A percentile compares a stretch with the other conserved stretches of the same genome.
phyloP scores from a whole-genome alignment of 2,113 vertebrate genomes.

The Nyctibius bracteatus region DNA sequence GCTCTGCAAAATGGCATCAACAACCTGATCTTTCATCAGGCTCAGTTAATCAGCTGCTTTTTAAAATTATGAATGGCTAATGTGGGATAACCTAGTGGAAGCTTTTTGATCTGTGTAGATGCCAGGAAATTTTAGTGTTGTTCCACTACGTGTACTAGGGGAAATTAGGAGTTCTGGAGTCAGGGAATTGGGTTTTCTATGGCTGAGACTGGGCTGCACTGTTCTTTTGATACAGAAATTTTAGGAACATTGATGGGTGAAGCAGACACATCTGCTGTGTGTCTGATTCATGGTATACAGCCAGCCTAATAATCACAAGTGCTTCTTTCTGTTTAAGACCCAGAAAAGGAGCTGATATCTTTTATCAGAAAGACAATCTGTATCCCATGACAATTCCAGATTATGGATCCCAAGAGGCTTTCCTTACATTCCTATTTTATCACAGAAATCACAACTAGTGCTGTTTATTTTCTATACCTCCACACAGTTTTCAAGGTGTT shows the following conservation, averaged over 20 bases:
- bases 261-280: conserved; percentile 33
- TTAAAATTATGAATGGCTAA: background rate
- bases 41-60: conserved; percentile 47
- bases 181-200: background rate
- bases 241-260: conserved; percentile 28
- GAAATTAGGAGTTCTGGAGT: background rate
- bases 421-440: conserved; percentile 77
- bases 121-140: conserved; percentile 9
- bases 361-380: conserved; percentile 84
- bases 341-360: conserved; percentile 81
- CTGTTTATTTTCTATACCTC: conserved; percentile 75
- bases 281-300: conserved; percentile 49
- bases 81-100: background rate
- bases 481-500: conserved; percentile 80
- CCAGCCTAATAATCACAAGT: conserved; percentile 80
- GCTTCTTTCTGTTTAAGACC: conserved; percentile 75
- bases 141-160: background rate
- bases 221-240: conserved; percentile 47
- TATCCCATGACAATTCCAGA: conserved; percentile 78
- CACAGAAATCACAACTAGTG: conserved; percentile 71
- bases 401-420: conserved; percentile 84
- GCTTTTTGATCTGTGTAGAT: conserved; percentile 14
- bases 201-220: background rate
- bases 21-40: conserved; percentile 1
- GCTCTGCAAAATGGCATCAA: background rate